Percentiles rank a stretch among this genome's conserved stretches.
These are phyloP conservation scores for Hippocampus guttulatus DNA, from an alignment of 2,113 vertebrate species.

Conservation along the genomic window DNA sequence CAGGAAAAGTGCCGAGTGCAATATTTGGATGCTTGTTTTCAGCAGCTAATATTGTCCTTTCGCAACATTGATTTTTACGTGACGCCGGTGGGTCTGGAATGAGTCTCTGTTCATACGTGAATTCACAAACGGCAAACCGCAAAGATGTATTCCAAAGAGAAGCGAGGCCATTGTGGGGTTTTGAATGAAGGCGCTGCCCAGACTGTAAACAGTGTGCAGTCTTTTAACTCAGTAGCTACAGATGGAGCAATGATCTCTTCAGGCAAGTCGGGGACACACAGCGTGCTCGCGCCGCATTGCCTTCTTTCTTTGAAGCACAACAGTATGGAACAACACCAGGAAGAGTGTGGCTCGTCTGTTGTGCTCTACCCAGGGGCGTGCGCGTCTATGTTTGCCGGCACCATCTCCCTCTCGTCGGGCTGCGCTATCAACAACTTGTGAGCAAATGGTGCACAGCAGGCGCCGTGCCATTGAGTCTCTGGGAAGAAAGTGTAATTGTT, in stretches of 20 bases:
- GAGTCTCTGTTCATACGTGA: no score
- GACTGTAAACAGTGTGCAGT: slow-evolving; percentile 34
- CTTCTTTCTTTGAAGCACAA: slow-evolving; percentile 20
- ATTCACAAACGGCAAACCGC: not conserved
- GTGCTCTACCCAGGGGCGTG: slow-evolving; percentile 3
- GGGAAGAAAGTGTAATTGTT: slow-evolving; percentile 58
- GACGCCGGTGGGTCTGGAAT: no score
- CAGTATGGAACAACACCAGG: not conserved
- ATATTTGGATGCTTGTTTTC: not conserved
- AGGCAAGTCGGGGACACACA: slow-evolving; percentile 20
- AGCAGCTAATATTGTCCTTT: not conserved
- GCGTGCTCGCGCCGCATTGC: slow-evolving; percentile 7
- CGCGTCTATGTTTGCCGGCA: slow-evolving; percentile 42
- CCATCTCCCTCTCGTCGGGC: slow-evolving; percentile 33
- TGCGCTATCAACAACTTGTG: slow-evolving; percentile 51
- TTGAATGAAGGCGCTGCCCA: slow-evolving; percentile 26
- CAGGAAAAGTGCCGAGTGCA: no score
- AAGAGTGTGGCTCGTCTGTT: slow-evolving; percentile 4
- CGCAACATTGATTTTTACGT: not conserved
- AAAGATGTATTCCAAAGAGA: not conserved
- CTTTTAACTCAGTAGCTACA: slow-evolving; percentile 35
- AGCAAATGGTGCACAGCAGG: slow-evolving; percentile 70
- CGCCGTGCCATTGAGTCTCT: slow-evolving; percentile 48
- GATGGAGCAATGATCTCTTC: slow-evolving; percentile 34
- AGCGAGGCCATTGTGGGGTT: slow-evolving; percentile 27